These are phyloP conservation scores for Aphelinus atriplicis DNA, from an alignment of 1,140 invertebrate species.

Conservation along the genomic window DNA sequence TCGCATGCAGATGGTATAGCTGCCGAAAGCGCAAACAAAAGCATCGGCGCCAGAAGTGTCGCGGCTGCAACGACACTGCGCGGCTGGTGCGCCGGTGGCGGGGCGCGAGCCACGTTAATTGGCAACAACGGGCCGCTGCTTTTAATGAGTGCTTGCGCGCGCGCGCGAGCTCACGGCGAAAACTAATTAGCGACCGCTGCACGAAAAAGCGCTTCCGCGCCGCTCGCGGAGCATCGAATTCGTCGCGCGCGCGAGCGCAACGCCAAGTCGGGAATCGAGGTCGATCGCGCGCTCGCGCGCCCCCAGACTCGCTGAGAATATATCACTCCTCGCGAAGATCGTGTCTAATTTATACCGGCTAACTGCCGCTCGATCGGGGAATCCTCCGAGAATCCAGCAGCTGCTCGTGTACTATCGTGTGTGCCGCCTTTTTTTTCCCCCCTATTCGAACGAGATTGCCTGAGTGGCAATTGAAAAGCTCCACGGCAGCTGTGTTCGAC, in stretches of 20 bases:
- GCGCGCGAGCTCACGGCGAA: conserved; percentile 9
- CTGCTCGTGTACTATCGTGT: too few species aligned
- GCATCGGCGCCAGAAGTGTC: too few species aligned
- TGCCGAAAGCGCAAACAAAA: too few species aligned
- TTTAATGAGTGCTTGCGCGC: background rate
- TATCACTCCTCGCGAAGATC: conserved; percentile 12
- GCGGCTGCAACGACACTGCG: too few species aligned
- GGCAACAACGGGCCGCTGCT: background rate
- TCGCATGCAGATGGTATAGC: too few species aligned
- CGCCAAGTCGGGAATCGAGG: conserved; percentile 16
- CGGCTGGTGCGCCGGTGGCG: background rate
- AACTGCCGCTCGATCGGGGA: conserved; percentile 26
- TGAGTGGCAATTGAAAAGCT: conserved; percentile 23
- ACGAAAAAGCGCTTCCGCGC: conserved; percentile 5
- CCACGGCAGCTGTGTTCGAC: too few species aligned
- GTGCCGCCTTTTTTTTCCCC: background rate
- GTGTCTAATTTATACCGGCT: conserved; percentile 31
- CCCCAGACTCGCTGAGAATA: background rate
- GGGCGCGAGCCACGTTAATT: conserved; percentile 14
- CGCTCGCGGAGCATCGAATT: conserved; percentile 21
- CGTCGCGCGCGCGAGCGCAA: background rate
- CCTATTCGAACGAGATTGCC: conserved; percentile 36
- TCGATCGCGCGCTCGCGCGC: conserved; percentile 18
- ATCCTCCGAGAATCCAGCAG: conserved; percentile 3
- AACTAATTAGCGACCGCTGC: conserved; percentile 25